Evolutionary conservation across 2,797 vertebrate species (phyloP).

Genomic region (Intellagama lesueurii): DNA sequence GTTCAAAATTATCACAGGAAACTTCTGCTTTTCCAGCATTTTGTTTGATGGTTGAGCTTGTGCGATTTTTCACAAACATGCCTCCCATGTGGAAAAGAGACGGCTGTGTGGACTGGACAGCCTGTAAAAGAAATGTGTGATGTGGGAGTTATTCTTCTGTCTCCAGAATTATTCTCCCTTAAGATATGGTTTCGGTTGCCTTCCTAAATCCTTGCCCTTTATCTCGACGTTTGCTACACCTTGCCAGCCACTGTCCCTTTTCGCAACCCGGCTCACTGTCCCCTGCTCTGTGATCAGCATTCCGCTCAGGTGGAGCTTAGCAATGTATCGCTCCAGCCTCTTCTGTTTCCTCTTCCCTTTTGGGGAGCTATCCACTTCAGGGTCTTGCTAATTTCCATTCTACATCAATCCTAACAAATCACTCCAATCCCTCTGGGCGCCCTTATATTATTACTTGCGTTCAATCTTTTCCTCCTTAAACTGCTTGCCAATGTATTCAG

Average conservation of each 20-base stretch:
- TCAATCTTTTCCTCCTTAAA: constrained; percentile 58
- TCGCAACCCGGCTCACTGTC: constrained; percentile 36
- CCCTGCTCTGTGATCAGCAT: constrained; percentile 37
- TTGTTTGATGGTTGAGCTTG: not conserved
- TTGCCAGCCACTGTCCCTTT: constrained; percentile 26
- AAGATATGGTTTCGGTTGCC: constrained; percentile 15
- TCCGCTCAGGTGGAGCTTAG: constrained; percentile 51
- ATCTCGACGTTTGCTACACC: not conserved
- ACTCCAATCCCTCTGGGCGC: constrained; percentile 39
- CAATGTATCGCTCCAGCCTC: constrained; percentile 38
- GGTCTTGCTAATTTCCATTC: constrained; percentile 52
- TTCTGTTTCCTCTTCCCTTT: constrained; percentile 5
- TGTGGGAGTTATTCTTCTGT: constrained; percentile 29
- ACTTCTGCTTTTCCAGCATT: constrained; percentile 20
- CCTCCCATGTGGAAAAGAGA: constrained; percentile 13
- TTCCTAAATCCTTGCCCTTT: constrained; percentile 29
- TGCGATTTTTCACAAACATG: not conserved
- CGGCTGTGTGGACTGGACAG: not conserved
- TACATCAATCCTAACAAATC: constrained; percentile 59
- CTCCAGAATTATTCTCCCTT: constrained; percentile 38
- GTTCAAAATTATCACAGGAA: constrained; percentile 9
- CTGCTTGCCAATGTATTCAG: constrained; percentile 62
- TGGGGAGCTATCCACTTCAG: constrained; percentile 50
- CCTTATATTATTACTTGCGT: constrained; percentile 46
- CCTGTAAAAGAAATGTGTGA: not conserved